Evolutionary conservation across 2,888 invertebrate species (phyloP).

Genomic region (Alloplasta piceator): DNA sequence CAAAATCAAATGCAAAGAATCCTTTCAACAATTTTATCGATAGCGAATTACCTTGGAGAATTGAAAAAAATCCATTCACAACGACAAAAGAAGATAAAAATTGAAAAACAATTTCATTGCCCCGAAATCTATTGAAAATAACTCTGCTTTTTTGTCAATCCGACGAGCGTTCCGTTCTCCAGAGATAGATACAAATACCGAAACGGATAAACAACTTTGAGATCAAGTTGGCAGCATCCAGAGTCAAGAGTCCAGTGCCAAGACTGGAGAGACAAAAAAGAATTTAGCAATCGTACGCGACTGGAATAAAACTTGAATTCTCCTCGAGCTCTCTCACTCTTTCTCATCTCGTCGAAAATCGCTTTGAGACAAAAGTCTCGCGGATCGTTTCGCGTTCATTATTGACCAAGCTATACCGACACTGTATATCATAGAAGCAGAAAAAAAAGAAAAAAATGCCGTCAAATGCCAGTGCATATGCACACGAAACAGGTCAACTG

Average conservation of each 20-base stretch:
- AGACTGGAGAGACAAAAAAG: neutral
- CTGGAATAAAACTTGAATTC: slow-evolving; percentile 29
- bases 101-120: too few relatives aligned
- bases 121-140: too few relatives aligned
- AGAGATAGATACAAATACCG: neutral
- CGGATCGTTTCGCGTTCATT: neutral
- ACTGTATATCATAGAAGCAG: neutral
- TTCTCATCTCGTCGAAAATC: neutral
- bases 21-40: too few relatives aligned
- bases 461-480: slow-evolving; percentile 26
- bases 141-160: slow-evolving; percentile 2
- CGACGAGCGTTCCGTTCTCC: slow-evolving; percentile 7
- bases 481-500: slow-evolving; percentile 54
- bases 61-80: too few relatives aligned
- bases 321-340: neutral
- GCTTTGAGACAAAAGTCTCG: neutral
- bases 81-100: too few relatives aligned
- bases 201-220: slow-evolving; percentile 30
- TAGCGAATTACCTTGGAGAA: too few relatives aligned
- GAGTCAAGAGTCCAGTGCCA: neutral
- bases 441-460: slow-evolving; percentile 8
- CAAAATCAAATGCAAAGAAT: too few relatives aligned
- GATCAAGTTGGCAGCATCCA: neutral
- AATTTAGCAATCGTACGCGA: slow-evolving; percentile 26
- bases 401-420: neutral